Evolutionary conservation across 2,888 invertebrate species (phyloP).

Genomic region (Leucania comma): DNA sequence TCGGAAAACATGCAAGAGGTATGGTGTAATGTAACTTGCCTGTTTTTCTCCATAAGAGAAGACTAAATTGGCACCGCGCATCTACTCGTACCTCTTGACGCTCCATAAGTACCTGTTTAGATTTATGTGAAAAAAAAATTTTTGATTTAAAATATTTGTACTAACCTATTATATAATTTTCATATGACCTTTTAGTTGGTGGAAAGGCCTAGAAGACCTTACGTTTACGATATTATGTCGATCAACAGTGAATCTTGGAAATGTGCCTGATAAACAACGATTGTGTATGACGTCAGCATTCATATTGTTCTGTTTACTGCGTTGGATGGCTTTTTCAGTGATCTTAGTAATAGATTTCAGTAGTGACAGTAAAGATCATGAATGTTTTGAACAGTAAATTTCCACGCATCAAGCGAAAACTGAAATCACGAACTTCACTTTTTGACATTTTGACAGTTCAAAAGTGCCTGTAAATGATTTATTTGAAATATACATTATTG

Average conservation of each 20-base stretch:
- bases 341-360: not conserved
- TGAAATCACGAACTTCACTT: not conserved
- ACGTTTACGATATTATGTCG: constrained; percentile 11
- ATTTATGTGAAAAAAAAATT: not conserved
- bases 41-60: not conserved
- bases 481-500: too few relatives aligned
- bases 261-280: constrained; percentile 31
- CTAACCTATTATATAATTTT: not conserved
- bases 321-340: not conserved
- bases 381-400: not conserved
- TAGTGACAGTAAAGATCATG: not conserved
- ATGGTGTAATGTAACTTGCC: not conserved
- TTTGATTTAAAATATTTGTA: not conserved
- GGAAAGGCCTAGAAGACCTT: not conserved
- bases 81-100: too few relatives aligned
- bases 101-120: not conserved
- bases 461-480: too few relatives aligned
- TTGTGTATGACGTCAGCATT: constrained; percentile 5
- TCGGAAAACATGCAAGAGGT: too few relatives aligned
- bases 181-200: not conserved
- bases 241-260: constrained; percentile 25
- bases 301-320: not conserved
- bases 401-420: not conserved
- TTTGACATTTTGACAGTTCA: too few relatives aligned
- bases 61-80: not conserved